Evolutionary conservation across 2,888 invertebrate species (phyloP), one percentile per base, ranked within the genome.

Genomic region (Portevinia maculata): DNA sequence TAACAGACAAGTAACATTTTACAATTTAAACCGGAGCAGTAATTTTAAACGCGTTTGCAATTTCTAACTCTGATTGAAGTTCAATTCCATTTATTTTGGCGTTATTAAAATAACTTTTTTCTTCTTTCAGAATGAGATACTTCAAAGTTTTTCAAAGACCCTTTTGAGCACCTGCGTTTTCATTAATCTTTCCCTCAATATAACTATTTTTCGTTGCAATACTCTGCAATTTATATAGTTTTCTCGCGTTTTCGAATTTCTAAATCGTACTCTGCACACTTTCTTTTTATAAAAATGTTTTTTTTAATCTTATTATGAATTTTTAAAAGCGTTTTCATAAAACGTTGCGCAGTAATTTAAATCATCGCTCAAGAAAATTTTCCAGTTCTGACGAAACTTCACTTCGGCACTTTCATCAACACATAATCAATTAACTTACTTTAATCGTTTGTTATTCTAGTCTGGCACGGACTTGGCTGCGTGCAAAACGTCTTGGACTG

Each of bases 81-180:
- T 34, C 6, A 39, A 39, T 3, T 5, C 37, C 55, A 17, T 55
- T 39, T 24, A 55, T 55, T 55, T 55, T 8, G 11, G 37, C 19
- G 1, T 39, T 37, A 19, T 53, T 19, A 19, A 53, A 53, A 19
- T 15, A 1, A 32, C n/a, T 39, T 32, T 55, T 37, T n/a, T 55
- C 15, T 32, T 37, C 24, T 39, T 32, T 39, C 0, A 41, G 11
- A 55, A 55, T 52, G 15, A 7, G 32, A 13, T 13, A 11, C 19
- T 55, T 34, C 19, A 37, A 7, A 6, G 55, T 37, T 55, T 39
- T 55, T 37, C 37, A 55, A 19, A 55, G 34, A 21, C 21, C 37
- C 7, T 55, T 55, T 37, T 55, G 55, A 7, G 34, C 55, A 39
- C 55, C 55, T 1, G 37, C 55, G 6, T 55, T 55, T 55, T 37